These are phyloP conservation scores for Gobius niger DNA, from an alignment of 2,113 vertebrate genomes.

Conservation along the genomic window DNA sequence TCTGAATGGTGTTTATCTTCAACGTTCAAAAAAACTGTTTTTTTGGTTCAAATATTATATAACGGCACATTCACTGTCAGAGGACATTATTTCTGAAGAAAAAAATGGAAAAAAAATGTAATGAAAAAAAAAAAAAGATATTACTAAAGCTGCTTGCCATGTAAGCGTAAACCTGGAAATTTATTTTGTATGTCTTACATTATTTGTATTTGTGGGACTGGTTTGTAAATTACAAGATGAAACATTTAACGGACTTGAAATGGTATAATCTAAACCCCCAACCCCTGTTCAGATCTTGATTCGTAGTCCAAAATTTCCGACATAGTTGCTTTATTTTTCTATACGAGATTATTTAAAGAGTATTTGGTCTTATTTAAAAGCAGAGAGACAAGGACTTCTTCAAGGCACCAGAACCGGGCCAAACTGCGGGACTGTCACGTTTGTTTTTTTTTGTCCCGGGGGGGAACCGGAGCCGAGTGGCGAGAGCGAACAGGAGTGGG, in stretches of 20 bases:
- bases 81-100: slow-evolving; percentile 74
- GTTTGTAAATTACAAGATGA: slow-evolving; percentile 91
- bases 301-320: slow-evolving; percentile 70
- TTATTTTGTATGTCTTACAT: slow-evolving; percentile 97
- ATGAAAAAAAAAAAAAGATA: slow-evolving; percentile 45
- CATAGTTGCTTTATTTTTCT: slow-evolving; percentile 85
- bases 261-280: slow-evolving; percentile 41
- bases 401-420: slow-evolving; percentile 49
- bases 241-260: slow-evolving; percentile 55
- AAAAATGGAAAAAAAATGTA: slow-evolving; percentile 75
- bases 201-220: slow-evolving; percentile 99
- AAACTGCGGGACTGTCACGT: slow-evolving; percentile 50
- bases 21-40: slow-evolving; percentile 66
- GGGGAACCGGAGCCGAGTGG: slow-evolving; percentile 47
- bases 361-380: slow-evolving; percentile 75
- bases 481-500: slow-evolving; percentile 31
- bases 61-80: slow-evolving; percentile 70
- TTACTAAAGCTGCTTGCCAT: slow-evolving; percentile 92
- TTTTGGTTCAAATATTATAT: slow-evolving; percentile 62
- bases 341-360: slow-evolving; percentile 81
- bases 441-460: slow-evolving; percentile 16
- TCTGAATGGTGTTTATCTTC: slow-evolving; percentile 76
- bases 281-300: slow-evolving; percentile 67
- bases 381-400: slow-evolving; percentile 41
- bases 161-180: slow-evolving; percentile 95